Evolutionary conservation across 2,888 invertebrate species (phyloP), one percentile per base, ranked within the genome.

Genomic region (Metopia argyrocephala): DNA sequence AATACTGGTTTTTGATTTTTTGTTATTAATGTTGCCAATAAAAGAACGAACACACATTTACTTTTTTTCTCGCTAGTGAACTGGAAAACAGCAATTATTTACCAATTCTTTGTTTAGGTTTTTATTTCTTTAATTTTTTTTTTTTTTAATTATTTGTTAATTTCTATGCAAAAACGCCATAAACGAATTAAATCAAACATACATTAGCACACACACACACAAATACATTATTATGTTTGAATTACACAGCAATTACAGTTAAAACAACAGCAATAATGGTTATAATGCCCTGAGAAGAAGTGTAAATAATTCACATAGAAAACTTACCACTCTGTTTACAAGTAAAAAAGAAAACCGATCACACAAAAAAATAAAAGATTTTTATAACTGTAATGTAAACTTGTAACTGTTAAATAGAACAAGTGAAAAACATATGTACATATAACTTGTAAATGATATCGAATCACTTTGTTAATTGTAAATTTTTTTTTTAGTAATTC

Each of bases 41-140:
- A 38, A 1, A 15, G 38, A 15, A 15, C 9, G 2, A 38, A 38
- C 15, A 15, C 4, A 3, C 15, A 12, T 2, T 31, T 15, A 31
- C 3, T 31, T 31, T 31, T 38, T 9, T 38, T 69, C 62, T 74
- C 69, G 59, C 48, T 74, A 81, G 65, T 78, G 74, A 78, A 78
- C 56, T 81, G 81, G 78, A 81, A 81, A 78, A 70, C 70, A 27
- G 28, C 66, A 64, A 76, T 73, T 76, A 80, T 80, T 80, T 38
- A 50, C 80, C 57, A 80, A 76, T 80, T 69, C 38, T 50, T 64
- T 45, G 38, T 38, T 38, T 38, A 38, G 12, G 21, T 66, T 52
- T 54, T 65, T 52, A 65, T 18, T 52, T 20, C 21, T 25, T 48
- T n/a, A 38, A 38, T 15, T 12, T 12, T 52, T 52, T 65, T 18